A percentile compares a stretch with the other conserved stretches of the same genome.
Conservation (phyloP, 2,113 vertebrate genomes). For the Caloenas nicobarica region DNA sequence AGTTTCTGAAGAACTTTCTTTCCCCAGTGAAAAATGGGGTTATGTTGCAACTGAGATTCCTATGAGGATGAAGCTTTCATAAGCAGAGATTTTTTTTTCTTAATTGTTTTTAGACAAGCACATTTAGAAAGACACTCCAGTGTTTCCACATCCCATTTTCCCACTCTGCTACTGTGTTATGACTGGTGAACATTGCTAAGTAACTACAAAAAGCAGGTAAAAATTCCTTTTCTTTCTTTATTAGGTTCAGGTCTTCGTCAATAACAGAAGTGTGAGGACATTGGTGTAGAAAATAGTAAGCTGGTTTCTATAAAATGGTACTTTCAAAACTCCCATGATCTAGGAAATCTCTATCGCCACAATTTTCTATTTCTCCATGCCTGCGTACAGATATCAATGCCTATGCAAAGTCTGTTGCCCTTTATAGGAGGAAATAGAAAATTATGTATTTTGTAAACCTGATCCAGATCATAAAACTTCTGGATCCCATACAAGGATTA, state of each 20-base stretch:
- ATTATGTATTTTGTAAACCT: not conserved
- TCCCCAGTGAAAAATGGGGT: not conserved
- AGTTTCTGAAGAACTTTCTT: not conserved
- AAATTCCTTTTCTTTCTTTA: rapidly evolving
- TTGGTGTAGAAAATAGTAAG: not conserved
- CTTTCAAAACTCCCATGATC: not conserved
- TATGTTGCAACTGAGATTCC: not conserved
- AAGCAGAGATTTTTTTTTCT: not conserved
- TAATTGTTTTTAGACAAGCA: not conserved
- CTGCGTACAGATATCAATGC: not conserved
- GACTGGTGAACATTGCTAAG: not conserved
- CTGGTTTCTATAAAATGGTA: not conserved
- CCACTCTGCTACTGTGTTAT: not conserved
- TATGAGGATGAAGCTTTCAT: not conserved
- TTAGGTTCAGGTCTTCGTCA: not conserved
- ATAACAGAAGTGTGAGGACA: not conserved
- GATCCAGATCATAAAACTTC: not conserved
- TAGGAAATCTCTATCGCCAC: not conserved
- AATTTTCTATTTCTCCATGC: not conserved
- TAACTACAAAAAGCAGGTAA: not conserved
- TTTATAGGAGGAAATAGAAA: not conserved
- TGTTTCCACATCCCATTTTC: not conserved
- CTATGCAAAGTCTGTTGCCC: not conserved
- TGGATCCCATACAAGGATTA: not conserved
- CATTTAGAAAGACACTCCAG: not conserved